phyloP scores from a whole-genome alignment of 2,797 vertebrate genomes.

The Oophaga sylvatica region DNA sequence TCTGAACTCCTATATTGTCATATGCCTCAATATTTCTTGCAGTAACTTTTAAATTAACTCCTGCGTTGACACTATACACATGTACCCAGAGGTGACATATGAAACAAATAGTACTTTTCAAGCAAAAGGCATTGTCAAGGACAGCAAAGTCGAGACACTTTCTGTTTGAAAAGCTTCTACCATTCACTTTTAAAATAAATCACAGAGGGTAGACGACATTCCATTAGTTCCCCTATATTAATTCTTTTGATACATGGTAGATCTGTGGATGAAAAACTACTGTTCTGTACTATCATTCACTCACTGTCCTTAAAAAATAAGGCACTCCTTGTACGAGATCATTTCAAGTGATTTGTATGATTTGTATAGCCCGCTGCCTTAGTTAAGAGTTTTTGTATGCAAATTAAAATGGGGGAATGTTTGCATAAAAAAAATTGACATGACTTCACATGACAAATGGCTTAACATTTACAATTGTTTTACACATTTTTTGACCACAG shows the following conservation, averaged over 20 bases:
- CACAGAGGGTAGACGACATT: slow-evolving; percentile 48
- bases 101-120: slow-evolving; percentile 58
- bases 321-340: slow-evolving; percentile 45
- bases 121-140: slow-evolving; percentile 57
- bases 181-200: slow-evolving; percentile 58
- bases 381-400: slow-evolving; percentile 40
- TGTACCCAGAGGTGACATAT: slow-evolving; percentile 58
- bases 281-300: slow-evolving; percentile 50
- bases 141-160: slow-evolving; percentile 52
- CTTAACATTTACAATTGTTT: slow-evolving; percentile 27
- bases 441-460: slow-evolving; percentile 11
- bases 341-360: slow-evolving; percentile 50
- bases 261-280: slow-evolving; percentile 57
- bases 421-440: slow-evolving; percentile 37
- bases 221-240: slow-evolving; percentile 60
- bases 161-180: slow-evolving; percentile 53
- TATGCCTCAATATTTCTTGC: slow-evolving; percentile 55
- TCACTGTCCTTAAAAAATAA: slow-evolving; percentile 55
- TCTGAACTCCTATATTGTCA: slow-evolving; percentile 48
- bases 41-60: slow-evolving; percentile 61
- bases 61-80: slow-evolving; percentile 58
- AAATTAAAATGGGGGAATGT: slow-evolving; percentile 44
- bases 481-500: slow-evolving; percentile 24
- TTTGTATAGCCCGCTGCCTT: slow-evolving; percentile 46
- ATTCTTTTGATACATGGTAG: slow-evolving; percentile 61